Evolutionary conservation across 1,140 invertebrate genomes (phyloP).

Genomic region (Bicyclus anynana): DNA sequence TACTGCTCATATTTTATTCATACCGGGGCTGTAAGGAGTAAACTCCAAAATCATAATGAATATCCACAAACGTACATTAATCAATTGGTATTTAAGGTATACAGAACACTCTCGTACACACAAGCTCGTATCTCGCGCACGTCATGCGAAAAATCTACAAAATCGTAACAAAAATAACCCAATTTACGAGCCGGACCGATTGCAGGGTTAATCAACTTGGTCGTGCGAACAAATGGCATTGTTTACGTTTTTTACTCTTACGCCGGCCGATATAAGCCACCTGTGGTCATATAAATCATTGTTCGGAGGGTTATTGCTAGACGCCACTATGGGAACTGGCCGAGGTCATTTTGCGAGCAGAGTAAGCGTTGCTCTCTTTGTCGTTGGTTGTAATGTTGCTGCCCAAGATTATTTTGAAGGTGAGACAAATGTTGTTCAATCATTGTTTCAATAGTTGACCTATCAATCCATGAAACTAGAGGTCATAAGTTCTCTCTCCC

Average conservation of each 20-base stretch:
- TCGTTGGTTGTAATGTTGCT: conserved; percentile 21
- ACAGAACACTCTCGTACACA: too few species aligned
- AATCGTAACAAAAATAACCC: conserved; percentile 15
- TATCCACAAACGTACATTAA: too few species aligned
- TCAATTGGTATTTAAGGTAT: too few species aligned
- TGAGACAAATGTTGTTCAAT: conserved; percentile 17
- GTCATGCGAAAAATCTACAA: neutral
- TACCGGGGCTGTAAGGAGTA: too few species aligned
- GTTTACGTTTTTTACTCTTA: conserved; percentile 43
- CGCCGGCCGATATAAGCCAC: conserved; percentile 51
- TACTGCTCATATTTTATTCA: too few species aligned
- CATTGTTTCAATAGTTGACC: too few species aligned
- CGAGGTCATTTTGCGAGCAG: conserved; percentile 1
- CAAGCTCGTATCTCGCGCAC: neutral
- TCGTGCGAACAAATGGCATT: conserved; percentile 53
- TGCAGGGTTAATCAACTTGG: conserved; percentile 39
- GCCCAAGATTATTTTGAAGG: conserved; percentile 43
- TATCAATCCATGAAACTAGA: too few species aligned
- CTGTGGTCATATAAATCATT: conserved; percentile 38
- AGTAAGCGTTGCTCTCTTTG: conserved; percentile 9
- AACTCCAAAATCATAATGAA: too few species aligned
- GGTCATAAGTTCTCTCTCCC: too few species aligned
- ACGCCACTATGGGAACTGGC: conserved; percentile 22
- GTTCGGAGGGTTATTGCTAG: conserved; percentile 24
- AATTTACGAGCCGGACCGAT: conserved; percentile 10